These are phyloP conservation scores for Eulithis testata DNA, from an alignment of 2,888 invertebrate species.

Conservation along the genomic window DNA sequence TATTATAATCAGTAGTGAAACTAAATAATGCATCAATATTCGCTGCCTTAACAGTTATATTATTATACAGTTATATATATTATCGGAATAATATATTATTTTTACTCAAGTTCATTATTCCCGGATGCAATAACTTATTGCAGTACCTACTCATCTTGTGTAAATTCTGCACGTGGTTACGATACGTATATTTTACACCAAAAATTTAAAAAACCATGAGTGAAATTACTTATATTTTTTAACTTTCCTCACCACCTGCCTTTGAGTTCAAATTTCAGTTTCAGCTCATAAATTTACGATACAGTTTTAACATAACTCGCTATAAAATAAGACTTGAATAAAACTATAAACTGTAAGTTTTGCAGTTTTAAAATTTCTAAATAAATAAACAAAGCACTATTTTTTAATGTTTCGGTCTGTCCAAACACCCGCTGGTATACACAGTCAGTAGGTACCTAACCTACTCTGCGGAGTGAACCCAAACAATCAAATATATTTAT, in stretches of 20 bases:
- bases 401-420: background rate
- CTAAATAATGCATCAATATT: no score
- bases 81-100: slow-evolving; percentile 28
- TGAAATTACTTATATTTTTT: no score
- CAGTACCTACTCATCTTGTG: background rate
- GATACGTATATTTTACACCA: slow-evolving; percentile 26
- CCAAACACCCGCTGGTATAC: background rate
- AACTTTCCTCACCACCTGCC: no score
- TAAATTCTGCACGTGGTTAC: slow-evolving; percentile 15
- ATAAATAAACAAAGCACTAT: background rate
- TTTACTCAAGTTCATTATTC: slow-evolving; percentile 41
- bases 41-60: no score
- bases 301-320: no score
- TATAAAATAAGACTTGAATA: no score
- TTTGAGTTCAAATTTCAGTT: no score
- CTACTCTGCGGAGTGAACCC: background rate
- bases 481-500: background rate
- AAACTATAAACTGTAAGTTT: no score
- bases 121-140: slow-evolving; percentile 41
- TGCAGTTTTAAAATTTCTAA: no score
- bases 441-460: background rate
- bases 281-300: no score
- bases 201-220: background rate
- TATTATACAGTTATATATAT: no score
- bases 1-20: no score